Evolutionary conservation across 64 coral and sea anemone species (phyloP), one percentile per base, ranked within the genome.

Genomic region (Dendronephthya gigantea): DNA sequence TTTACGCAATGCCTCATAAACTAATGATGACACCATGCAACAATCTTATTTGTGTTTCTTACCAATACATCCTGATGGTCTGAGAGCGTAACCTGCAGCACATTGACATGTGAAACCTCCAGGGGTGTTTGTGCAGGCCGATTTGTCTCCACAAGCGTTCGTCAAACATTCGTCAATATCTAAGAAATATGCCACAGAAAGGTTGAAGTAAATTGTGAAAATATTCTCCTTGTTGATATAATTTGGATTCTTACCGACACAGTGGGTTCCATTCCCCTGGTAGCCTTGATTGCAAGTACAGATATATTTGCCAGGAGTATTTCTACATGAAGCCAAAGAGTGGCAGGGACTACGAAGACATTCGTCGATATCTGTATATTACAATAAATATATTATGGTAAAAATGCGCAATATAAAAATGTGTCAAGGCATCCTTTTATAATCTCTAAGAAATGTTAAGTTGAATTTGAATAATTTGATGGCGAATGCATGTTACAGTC

Each of bases 321-420:
- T 79, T 33, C 30, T 37, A 79, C 72, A 79, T 16, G 11, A 10
- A 36, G 72, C 72, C 1, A 28, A 51, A 0, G 10, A 15, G 68
- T 86, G 75, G 49, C 89, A 90, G 0, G 66, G 84, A 39, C 31
- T 8, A 23, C 43, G 19, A 23, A 85, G 36, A 82, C 89, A 90
- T 85, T 90, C 89, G 48, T 90, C 65, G 34, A 90, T 40, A 82
- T 90, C 89, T 90, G 25, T 23, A 27, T 22, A 62, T 23, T 7
- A 62, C 50, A 52, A 1, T 62, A 8, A n/a, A 30, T 85, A 16
- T 81, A n/a, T 69, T 68, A 22, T 10, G 47, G 49, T 68, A 90
- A 5, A 23, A 62, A 49, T 9, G 25, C 5, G 11, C n/a, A 83
- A 41, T 50, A 59, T 70, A 59, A 27, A 70, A 43, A 82, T 82